These are phyloP conservation scores for Limnephilus marmoratus DNA, from an alignment of 2,888 invertebrate genomes.

Conservation along the genomic window DNA sequence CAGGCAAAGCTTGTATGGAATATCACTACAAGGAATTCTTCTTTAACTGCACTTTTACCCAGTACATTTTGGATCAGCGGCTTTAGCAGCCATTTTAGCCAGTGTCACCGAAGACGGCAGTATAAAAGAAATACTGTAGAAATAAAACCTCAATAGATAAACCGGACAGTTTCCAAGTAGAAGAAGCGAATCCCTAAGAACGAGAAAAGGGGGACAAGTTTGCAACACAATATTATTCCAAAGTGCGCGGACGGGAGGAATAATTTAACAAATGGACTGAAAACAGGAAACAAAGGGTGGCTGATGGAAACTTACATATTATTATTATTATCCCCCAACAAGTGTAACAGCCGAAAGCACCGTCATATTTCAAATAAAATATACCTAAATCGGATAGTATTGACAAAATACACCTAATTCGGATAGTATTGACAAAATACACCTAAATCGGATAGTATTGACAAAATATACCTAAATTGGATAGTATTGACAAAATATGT, in stretches of 20 bases:
- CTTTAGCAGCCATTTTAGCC: neutral
- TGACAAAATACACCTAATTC: too few species aligned
- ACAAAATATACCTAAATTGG: too few species aligned
- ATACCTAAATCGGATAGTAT: neutral
- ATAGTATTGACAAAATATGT: too few species aligned
- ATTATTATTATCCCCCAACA: neutral
- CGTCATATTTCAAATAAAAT: neutral
- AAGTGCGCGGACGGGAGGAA: slow-evolving; percentile 32
- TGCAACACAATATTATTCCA: slow-evolving; percentile 40
- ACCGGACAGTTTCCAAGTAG: neutral
- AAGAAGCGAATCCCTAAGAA: neutral
- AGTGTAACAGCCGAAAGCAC: neutral
- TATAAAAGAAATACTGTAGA: too few species aligned
- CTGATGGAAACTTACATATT: neutral
- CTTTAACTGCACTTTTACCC: neutral
- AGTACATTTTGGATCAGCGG: neutral
- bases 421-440: too few species aligned
- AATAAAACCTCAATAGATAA: slow-evolving; percentile 25
- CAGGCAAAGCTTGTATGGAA: neutral
- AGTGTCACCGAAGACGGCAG: neutral
- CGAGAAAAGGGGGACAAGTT: slow-evolving; percentile 33
- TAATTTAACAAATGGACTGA: slow-evolving; percentile 37
- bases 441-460: too few species aligned
- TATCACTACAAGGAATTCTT: neutral
- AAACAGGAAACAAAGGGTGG: slow-evolving; percentile 21